A percentile compares a stretch with the other conserved stretches of the same genome.
These are phyloP conservation scores for Ceyx margarethae DNA, from an alignment of 2,113 vertebrate species.

Conservation along the genomic window DNA sequence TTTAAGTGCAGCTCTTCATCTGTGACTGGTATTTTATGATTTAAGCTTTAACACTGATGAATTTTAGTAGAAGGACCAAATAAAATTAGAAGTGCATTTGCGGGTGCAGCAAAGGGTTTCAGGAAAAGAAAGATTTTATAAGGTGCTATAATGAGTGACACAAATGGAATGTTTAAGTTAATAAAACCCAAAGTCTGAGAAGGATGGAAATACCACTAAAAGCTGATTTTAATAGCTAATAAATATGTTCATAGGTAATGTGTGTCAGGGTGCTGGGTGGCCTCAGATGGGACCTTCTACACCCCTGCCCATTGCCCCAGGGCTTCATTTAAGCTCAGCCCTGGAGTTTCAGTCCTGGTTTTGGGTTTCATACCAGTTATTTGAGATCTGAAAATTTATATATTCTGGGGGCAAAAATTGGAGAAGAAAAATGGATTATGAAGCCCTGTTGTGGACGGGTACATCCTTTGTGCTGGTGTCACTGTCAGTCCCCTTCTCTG, in stretches of 20 bases:
- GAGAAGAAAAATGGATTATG: neutral
- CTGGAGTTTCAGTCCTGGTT: neutral
- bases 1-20: neutral
- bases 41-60: neutral
- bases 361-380: neutral
- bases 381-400: neutral
- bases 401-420: neutral
- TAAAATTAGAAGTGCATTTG: neutral
- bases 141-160: neutral
- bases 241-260: neutral
- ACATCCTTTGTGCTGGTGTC: neutral
- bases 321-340: neutral
- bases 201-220: neutral
- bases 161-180: neutral
- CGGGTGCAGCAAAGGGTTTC: neutral
- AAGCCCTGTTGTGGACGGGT: neutral
- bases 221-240: neutral
- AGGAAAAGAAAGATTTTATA: neutral
- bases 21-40: neutral
- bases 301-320: neutral
- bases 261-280: accelerated
- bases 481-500: neutral
- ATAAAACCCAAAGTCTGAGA: neutral
- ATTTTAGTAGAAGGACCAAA: neutral
- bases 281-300: neutral